Percentiles rank a stretch among this genome's conserved stretches.
Conservation (phyloP, 1,140 invertebrate genomes). For the Nebria ingens region DNA sequence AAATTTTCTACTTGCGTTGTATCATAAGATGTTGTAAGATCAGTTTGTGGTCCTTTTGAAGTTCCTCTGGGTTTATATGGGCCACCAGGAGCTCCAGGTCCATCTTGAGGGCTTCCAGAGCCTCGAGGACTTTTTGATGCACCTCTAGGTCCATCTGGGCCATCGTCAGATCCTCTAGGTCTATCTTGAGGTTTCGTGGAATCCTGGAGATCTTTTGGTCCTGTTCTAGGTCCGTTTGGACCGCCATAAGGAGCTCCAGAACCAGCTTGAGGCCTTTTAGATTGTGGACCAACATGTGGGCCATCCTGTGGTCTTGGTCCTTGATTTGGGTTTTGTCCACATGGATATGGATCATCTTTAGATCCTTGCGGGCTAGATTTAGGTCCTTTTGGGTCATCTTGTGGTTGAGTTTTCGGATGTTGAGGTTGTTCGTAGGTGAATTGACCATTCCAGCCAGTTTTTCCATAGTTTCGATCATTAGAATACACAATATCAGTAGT, state of each 20-base stretch:
- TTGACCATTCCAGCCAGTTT: constrained; percentile 30
- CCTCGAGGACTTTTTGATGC: background rate
- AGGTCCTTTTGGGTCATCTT: constrained; percentile 1
- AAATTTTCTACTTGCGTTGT: background rate
- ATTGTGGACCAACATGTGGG: background rate
- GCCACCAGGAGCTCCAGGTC: constrained; percentile 6
- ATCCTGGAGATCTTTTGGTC: background rate
- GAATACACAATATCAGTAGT: constrained; percentile 28
- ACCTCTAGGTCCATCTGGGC: constrained; percentile 11
- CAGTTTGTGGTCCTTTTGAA: constrained; percentile 7
- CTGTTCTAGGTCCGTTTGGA: background rate
- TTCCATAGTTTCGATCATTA: constrained; percentile 29
- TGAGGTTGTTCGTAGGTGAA: constrained; percentile 25
- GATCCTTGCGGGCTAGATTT: constrained; percentile 2
- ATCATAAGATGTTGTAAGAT: background rate
- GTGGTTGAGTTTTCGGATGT: constrained; percentile 10
- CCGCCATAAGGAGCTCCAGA: background rate
- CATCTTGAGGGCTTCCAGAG: constrained; percentile 2
- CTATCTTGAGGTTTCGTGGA: constrained; percentile 6
- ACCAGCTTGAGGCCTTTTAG: background rate
- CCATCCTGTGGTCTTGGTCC: background rate
- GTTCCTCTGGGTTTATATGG: background rate
- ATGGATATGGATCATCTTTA: background rate
- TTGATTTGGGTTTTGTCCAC: background rate
- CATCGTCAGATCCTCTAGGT: constrained; percentile 11